A percentile compares a stretch with the other conserved stretches of the same genome.
Conservation (phyloP, 2,797 vertebrate species). For the Acomys russatus region DNA sequence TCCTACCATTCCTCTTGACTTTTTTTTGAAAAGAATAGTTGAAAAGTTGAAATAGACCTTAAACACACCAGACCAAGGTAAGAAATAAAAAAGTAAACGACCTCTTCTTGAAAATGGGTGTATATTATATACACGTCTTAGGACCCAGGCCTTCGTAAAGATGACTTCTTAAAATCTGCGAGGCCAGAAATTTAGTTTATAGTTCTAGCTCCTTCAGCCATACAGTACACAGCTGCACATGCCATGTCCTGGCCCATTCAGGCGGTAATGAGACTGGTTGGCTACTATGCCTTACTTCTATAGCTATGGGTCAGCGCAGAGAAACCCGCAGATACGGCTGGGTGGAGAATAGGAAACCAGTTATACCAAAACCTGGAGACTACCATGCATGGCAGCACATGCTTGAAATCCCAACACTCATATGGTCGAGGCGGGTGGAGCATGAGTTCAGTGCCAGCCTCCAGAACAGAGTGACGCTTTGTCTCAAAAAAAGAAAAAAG, state of each 20-base stretch:
- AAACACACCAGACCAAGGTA: constrained; percentile 57
- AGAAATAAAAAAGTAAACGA: constrained; percentile 68
- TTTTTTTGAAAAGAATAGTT: constrained; percentile 40
- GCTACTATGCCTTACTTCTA: constrained; percentile 47
- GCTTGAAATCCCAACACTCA: not conserved
- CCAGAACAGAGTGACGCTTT: not conserved
- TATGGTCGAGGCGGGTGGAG: not conserved
- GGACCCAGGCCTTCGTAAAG: constrained; percentile 71
- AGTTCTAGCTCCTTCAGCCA: constrained; percentile 85
- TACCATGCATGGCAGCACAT: not conserved
- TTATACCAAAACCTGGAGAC: constrained; percentile 68
- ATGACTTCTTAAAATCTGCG: constrained; percentile 84
- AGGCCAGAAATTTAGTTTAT: constrained; percentile 88
- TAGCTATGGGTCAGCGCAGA: constrained; percentile 68
- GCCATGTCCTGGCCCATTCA: constrained; percentile 80
- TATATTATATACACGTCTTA: constrained; percentile 75
- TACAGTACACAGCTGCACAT: constrained; percentile 83
- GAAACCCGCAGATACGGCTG: constrained; percentile 62
- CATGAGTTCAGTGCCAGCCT: not conserved
- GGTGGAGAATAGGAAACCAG: constrained; percentile 72
- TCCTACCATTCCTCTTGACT: not conserved
- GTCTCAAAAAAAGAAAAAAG: not conserved
- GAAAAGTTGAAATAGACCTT: constrained; percentile 23
- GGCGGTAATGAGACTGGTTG: constrained; percentile 59
- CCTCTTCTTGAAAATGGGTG: constrained; percentile 75